Evolutionary conservation across 2,113 vertebrate genomes (phyloP), one percentile per base, ranked within the genome.

Genomic region (Malurus cyaneus): DNA sequence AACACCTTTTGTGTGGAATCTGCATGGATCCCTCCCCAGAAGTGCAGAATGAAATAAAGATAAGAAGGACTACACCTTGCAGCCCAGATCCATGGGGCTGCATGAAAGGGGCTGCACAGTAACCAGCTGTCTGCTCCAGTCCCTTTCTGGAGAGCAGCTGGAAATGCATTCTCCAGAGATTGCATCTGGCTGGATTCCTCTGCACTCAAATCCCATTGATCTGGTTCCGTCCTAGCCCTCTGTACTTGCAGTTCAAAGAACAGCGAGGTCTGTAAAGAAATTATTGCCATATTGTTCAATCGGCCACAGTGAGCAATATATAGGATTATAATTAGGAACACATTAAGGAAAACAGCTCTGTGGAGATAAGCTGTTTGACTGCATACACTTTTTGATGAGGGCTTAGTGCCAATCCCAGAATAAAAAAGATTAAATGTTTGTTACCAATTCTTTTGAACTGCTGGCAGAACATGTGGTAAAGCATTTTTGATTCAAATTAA

Each of bases 251-350:
- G 98, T 98, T 98, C 98, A 98, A 98, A 98, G 98, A 98, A 97
- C 96, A 97, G 74, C 8, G 26, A 97, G 95, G 97, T 96, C 98
- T 98, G 98, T 98, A 98, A 98, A 98, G 97, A 98, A 98, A 98
- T 98, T 97, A 98, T 97, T 98, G 97, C 98, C 98, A 98, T 98
- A 98, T 98, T 98, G 98, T 98, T 98, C 97, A 94, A 88, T 97
- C 90, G 85, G 97, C 98, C 97, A 97, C 98, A 98, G 97, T 97
- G 96, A 97, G 97, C 98, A 97, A 97, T 98, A 98, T 98, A 98
- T 98, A 97, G 97, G 97, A 98, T 98, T 98, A 97, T 98, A 98
- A 98, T 98, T 98, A 98, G 97, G 98, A 98, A 98, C 98, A 98
- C 94, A 98, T 98, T 98, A 98, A 97, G 97, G 97, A 97, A 97